These are phyloP conservation scores for Ceratina australensis DNA, from an alignment of 1,140 invertebrate genomes.

Conservation along the genomic window DNA sequence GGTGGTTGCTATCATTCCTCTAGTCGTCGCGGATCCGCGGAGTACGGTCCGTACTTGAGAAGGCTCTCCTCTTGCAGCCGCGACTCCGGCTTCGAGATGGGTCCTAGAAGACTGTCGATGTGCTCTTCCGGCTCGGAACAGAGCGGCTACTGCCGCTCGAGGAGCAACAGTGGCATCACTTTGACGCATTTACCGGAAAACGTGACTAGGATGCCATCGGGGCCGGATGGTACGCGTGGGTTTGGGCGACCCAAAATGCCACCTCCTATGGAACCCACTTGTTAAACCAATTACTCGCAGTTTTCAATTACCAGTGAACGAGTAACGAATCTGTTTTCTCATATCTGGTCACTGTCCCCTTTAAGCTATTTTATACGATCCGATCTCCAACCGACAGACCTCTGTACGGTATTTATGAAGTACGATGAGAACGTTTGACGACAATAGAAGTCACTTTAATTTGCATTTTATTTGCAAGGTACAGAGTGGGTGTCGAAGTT, in stretches of 20 bases:
- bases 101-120: slow-evolving; percentile 67
- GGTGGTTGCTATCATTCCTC: slow-evolving; percentile 61
- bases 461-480: too few species aligned
- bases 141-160: slow-evolving; percentile 71
- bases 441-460: too few species aligned
- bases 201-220: slow-evolving; percentile 88
- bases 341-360: too few species aligned
- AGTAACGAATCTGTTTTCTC: too few species aligned
- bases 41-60: slow-evolving; percentile 75
- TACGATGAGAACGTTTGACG: too few species aligned
- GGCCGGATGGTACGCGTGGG: slow-evolving; percentile 91
- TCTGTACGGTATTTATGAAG: too few species aligned
- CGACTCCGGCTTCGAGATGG: slow-evolving; percentile 75
- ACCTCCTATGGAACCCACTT: slow-evolving; percentile 40
- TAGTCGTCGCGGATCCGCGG: slow-evolving; percentile 69
- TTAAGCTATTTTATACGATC: too few species aligned
- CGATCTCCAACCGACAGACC: too few species aligned
- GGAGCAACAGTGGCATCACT: slow-evolving; percentile 80
- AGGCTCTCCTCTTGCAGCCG: slow-evolving; percentile 80
- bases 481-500: too few species aligned
- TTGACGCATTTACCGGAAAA: slow-evolving; percentile 81
- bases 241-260: slow-evolving; percentile 79
- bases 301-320: too few species aligned
- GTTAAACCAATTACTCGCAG: slow-evolving; percentile 7
- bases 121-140: slow-evolving; percentile 72